Evolutionary conservation across 1,140 invertebrate species (phyloP).

Genomic region (Drosophila pseudoobscura): DNA sequence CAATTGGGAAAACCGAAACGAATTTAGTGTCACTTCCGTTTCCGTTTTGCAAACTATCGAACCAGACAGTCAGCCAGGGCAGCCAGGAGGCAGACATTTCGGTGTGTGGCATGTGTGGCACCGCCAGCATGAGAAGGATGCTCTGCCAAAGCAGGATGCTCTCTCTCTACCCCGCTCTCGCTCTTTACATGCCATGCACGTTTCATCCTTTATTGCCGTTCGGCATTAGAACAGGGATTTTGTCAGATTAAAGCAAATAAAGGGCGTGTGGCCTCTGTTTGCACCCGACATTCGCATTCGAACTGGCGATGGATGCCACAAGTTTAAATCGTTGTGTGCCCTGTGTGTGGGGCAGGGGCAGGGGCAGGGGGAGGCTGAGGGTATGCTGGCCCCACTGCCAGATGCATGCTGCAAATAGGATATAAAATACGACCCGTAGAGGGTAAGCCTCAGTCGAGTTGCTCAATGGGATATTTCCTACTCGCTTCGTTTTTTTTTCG

Average conservation of each 20-base stretch:
- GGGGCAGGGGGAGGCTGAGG: background rate
- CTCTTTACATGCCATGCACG: conserved; percentile 74
- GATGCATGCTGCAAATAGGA: too few relatives aligned
- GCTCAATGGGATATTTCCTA: background rate
- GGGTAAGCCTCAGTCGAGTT: conserved; percentile 32
- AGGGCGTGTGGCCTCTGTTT: conserved; percentile 73
- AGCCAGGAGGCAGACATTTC: background rate
- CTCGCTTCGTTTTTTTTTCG: conserved; percentile 23
- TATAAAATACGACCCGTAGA: background rate
- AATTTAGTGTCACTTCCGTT: conserved; percentile 81
- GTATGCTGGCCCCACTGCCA: background rate
- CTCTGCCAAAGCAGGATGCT: background rate
- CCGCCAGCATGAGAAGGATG: background rate
- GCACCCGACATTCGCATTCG: conserved; percentile 26
- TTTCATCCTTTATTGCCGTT: conserved; percentile 80
- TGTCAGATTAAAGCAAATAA: conserved; percentile 80
- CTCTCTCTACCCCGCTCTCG: conserved; percentile 15
- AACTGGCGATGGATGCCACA: conserved; percentile 61
- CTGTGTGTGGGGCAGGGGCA: background rate
- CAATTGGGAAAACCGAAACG: conserved; percentile 72
- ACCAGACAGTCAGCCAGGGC: conserved; percentile 15
- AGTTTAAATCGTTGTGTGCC: conserved; percentile 62
- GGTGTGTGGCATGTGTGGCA: conserved; percentile 16
- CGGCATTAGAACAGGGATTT: conserved; percentile 79
- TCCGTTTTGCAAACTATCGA: conserved; percentile 76